Conservation (phyloP, 2,888 invertebrate species). For the Drepanosiphum platanoidis region DNA sequence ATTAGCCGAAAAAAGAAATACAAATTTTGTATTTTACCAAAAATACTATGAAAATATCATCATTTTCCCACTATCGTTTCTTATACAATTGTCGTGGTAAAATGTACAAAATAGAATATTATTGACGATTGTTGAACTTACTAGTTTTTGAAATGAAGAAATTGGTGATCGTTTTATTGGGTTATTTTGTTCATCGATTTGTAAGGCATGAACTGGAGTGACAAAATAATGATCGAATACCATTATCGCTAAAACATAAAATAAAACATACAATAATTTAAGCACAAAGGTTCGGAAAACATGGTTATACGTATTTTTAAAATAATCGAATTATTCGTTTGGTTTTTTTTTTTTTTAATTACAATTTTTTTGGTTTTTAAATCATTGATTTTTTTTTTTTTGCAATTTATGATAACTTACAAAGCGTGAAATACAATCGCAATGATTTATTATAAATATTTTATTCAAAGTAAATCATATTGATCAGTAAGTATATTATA, state of each 20-base stretch:
- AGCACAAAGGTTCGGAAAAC: background rate
- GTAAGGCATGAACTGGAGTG: slow-evolving; percentile 27
- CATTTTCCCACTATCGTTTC: too few species aligned
- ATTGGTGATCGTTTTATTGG: slow-evolving; percentile 5
- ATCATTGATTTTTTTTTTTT: background rate
- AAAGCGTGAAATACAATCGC: background rate
- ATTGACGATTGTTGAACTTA: background rate
- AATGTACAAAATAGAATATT: too few species aligned
- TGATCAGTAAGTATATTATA: too few species aligned
- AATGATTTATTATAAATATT: too few species aligned
- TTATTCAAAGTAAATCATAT: too few species aligned
- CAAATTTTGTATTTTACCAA: too few species aligned
- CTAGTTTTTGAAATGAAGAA: slow-evolving; percentile 37
- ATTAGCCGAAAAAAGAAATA: too few species aligned
- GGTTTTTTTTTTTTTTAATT: too few species aligned
- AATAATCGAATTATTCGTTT: background rate
- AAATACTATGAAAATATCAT: too few species aligned
- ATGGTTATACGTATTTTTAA: background rate
- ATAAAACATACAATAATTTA: background rate
- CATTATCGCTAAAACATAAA: slow-evolving; percentile 33
- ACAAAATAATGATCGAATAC: slow-evolving; percentile 26
- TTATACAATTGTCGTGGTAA: too few species aligned
- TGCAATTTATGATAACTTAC: background rate
- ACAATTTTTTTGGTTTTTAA: background rate
- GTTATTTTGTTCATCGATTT: slow-evolving; percentile 23